phyloP scores from a whole-genome alignment of 2,113 vertebrate genomes.

The Agapornis roseicollis region DNA sequence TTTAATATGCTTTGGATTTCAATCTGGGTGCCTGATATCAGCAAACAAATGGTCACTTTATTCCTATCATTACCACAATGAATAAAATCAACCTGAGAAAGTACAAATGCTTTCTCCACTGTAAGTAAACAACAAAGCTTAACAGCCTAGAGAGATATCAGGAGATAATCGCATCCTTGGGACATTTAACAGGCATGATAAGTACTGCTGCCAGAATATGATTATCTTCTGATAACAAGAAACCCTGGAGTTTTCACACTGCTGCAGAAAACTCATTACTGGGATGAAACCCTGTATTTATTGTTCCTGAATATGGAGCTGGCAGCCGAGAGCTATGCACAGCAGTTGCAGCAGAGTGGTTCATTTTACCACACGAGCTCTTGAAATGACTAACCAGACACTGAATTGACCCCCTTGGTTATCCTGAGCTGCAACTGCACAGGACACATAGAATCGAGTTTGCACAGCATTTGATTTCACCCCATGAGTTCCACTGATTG shows the following conservation, averaged over 20 bases:
- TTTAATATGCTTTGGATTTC: neutral
- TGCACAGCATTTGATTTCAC: neutral
- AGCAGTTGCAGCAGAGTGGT: neutral
- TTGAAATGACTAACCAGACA: neutral
- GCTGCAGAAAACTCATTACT: conserved; percentile 35
- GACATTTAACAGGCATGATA: conserved; percentile 12
- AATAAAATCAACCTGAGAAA: conserved; percentile 33
- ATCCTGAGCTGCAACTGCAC: neutral
- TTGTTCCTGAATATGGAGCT: neutral
- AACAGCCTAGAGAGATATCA: conserved; percentile 27
- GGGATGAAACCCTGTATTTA: conserved; percentile 20
- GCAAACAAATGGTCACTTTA: conserved; percentile 32
- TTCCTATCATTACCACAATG: neutral
- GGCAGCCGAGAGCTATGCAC: neutral
- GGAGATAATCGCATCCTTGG: conserved; percentile 61
- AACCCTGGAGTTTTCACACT: conserved; percentile 21
- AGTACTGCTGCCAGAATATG: neutral
- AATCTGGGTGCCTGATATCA: neutral
- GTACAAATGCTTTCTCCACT: neutral
- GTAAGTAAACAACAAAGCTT: conserved; percentile 17
- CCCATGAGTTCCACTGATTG: neutral
- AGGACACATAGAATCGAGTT: neutral
- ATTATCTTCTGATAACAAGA: conserved; percentile 63
- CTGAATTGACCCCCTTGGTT: neutral
- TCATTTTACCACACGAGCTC: rapidly evolving